Conservation (phyloP, 2,113 vertebrate species). For the Cyprinus carpio region DNA sequence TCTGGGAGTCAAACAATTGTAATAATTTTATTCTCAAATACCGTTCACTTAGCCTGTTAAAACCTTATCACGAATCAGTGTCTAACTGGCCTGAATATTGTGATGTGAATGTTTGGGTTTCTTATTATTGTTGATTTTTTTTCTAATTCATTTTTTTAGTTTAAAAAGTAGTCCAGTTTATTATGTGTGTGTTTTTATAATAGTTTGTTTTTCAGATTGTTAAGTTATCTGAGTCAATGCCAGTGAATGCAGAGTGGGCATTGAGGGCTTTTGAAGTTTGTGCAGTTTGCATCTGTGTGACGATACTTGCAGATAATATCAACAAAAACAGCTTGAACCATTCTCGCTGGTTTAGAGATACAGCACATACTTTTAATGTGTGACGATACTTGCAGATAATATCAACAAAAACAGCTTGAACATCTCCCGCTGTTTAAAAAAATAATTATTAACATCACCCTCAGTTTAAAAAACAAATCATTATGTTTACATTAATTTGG, state of each 20-base stretch:
- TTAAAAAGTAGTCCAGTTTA: no score
- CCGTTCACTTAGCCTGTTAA: neutral
- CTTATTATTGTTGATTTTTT: no score
- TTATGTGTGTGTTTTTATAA: no score
- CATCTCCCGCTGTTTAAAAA: neutral
- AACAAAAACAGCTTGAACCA: conserved; percentile 14
- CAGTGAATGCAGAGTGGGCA: conserved; percentile 26
- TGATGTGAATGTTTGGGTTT: no score
- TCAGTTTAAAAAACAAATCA: neutral
- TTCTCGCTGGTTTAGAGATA: neutral
- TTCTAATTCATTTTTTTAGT: no score
- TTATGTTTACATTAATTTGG: neutral
- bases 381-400: conserved; percentile 14
- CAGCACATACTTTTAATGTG: neutral
- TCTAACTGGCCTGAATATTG: no score
- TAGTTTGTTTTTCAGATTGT: conserved; percentile 31
- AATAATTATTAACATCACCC: no score
- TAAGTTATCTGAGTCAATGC: conserved; percentile 36
- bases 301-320: conserved; percentile 6
- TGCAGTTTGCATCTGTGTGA: conserved; percentile 3
- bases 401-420: conserved; percentile 18
- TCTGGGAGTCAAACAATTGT: neutral
- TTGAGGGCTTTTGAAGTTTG: neutral
- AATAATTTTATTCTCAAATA: neutral
- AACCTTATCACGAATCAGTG: no score